Evolutionary conservation across 2,888 invertebrate species (phyloP).

Genomic region (Incurvaria masculella): DNA sequence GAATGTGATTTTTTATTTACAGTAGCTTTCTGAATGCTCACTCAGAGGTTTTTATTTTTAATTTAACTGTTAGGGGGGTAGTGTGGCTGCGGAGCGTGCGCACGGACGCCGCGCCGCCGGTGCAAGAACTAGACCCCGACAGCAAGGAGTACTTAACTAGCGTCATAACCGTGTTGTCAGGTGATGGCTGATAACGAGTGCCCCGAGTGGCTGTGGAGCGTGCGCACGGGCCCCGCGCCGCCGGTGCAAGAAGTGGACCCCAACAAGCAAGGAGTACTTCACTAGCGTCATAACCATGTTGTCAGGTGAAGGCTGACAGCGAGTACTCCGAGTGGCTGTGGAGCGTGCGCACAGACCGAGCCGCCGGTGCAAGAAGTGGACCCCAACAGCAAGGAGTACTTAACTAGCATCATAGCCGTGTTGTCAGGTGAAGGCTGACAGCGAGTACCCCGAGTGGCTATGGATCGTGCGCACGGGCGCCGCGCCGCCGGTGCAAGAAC

Average conservation of each 20-base stretch:
- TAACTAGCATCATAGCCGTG: too few species aligned
- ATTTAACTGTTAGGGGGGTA: too few species aligned
- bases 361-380: slow-evolving; percentile 71
- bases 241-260: slow-evolving; percentile 75
- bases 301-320: slow-evolving; percentile 34
- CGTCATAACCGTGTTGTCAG: too few species aligned
- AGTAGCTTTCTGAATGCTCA: too few species aligned
- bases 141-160: slow-evolving; percentile 81
- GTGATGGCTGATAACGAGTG: slow-evolving; percentile 77
- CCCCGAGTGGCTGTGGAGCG: slow-evolving; percentile 88
- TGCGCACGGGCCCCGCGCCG: slow-evolving; percentile 62
- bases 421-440: too few species aligned
- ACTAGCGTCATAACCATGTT: too few species aligned
- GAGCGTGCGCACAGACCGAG: slow-evolving; percentile 65
- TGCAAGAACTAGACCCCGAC: slow-evolving; percentile 75
- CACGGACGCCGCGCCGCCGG: slow-evolving; percentile 58
- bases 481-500: slow-evolving; percentile 63
- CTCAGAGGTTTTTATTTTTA: too few species aligned
- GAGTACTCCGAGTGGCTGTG: slow-evolving; percentile 94
- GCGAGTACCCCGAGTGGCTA: slow-evolving; percentile 91
- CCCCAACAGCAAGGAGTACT: slow-evolving; percentile 76
- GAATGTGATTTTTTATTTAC: too few species aligned
- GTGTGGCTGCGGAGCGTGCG: slow-evolving; percentile 86
- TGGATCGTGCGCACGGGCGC: slow-evolving; percentile 71
- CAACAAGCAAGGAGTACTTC: slow-evolving; percentile 75